Percentiles rank a stretch among this genome's conserved stretches.
Evolutionary conservation across 2,888 invertebrate species (phyloP).

Genomic region (Exocentrus adspersus): DNA sequence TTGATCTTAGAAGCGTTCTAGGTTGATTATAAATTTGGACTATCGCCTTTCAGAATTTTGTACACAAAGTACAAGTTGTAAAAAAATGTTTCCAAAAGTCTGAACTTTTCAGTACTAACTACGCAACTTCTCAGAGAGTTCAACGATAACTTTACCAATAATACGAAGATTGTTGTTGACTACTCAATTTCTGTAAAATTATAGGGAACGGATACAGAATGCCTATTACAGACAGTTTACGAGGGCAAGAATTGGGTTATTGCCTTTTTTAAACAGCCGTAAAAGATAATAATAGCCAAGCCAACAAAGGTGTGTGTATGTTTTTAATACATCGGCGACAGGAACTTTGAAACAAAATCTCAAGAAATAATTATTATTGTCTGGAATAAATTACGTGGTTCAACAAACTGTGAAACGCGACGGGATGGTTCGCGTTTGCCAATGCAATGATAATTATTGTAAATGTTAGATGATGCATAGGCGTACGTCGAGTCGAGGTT

Average conservation of each 20-base stretch:
- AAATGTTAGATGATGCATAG: neutral
- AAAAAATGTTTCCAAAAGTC: too few relatives aligned
- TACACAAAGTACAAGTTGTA: too few relatives aligned
- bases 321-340: neutral
- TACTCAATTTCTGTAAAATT: neutral
- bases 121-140: too few relatives aligned
- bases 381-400: conserved; percentile 9
- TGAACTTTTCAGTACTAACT: too few relatives aligned
- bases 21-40: too few relatives aligned
- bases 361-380: conserved; percentile 12
- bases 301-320: neutral
- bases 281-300: conserved; percentile 1
- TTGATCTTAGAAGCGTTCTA: neutral
- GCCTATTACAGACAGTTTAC: neutral
- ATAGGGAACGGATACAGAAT: neutral
- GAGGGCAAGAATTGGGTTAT: neutral
- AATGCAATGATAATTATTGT: conserved; percentile 2
- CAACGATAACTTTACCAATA: too few relatives aligned
- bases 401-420: conserved; percentile 9
- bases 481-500: conserved; percentile 3
- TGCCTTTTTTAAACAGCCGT: neutral
- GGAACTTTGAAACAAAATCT: neutral
- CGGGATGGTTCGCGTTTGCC: conserved; percentile 1
- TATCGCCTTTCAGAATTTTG: too few relatives aligned
- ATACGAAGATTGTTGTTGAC: too few relatives aligned